Base-by-base conservation (phyloP, 2,888 invertebrate genomes). In the Orgyia antiqua region DNA sequence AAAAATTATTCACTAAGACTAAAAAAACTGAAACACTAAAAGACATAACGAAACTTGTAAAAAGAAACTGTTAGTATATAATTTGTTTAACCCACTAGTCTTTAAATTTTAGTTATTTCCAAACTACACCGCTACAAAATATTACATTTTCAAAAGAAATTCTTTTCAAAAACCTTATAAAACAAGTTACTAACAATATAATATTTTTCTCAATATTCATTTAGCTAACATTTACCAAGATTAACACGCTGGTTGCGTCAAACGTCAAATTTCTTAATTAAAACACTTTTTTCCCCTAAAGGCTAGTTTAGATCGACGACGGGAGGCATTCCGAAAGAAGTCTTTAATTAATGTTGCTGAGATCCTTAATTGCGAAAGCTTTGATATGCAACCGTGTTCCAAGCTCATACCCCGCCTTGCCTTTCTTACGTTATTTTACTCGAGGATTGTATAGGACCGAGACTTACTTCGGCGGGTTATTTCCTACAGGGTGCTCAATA, bases 301-400 rank as follows among this genome's bases (percentile, higher is more conserved):
- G 69, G 75, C 78, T 77, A 80, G 79, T 79, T 79, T 73, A 69
- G 68, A 62, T 59, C 50, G 43, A 37, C 45, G 50, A 31, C 35
- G 43, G 56, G 53, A 56, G 51, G 42, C 39, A 52, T 56, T 49
- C 51, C 59, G 55, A 65, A 73, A 72, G 70, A 68, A 68, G 64
- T 54, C 63, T 68, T 68, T 80, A 76, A 80, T 80, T 79, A 82
- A 78, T 72, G 74, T 78, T 72, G 76, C 78, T 76, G 73, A 63
- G 63, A 57, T 60, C 59, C 65, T 68, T 79, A 79, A 79, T 78
- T 82, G 76, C 78, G 56, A 70, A 62, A 15, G 6, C 76, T 76
- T 75, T 75, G 68, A 68, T 48, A 56, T 55, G 58, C 45, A 29
- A 45, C 46, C 40, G 41, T 51, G 42, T 31, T 37, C 41, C 37